A percentile compares a stretch with the other conserved stretches of the same genome.
Evolutionary conservation across 2,888 invertebrate genomes (phyloP).

Genomic region (Andrena minutula): DNA sequence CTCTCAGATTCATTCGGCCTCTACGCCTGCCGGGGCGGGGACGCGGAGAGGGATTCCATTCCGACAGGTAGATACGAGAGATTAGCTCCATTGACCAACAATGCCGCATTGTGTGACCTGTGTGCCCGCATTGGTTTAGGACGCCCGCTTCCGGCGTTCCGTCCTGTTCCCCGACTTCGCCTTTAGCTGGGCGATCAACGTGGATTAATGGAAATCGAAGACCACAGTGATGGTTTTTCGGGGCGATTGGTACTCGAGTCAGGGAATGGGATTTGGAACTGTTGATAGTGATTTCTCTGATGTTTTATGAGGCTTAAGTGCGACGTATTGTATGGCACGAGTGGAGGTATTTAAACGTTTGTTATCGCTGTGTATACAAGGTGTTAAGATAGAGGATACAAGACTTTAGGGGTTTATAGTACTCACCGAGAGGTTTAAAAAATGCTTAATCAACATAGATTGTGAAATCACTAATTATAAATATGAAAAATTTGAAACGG

Average conservation of each 20-base stretch:
- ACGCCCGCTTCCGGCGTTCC: slow-evolving; percentile 18
- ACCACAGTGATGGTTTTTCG: slow-evolving; percentile 8
- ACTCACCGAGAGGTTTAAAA: too few relatives aligned
- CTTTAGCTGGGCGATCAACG: slow-evolving; percentile 13
- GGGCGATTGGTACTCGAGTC: background rate
- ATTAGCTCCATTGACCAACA: slow-evolving; percentile 76
- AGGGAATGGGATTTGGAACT: background rate
- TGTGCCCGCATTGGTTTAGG: slow-evolving; percentile 50
- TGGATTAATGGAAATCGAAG: slow-evolving; percentile 46
- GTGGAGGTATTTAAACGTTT: too few relatives aligned
- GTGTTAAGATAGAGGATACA: too few relatives aligned
- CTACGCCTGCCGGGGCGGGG: slow-evolving; percentile 38
- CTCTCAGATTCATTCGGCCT: slow-evolving; percentile 14
- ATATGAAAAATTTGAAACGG: too few relatives aligned
- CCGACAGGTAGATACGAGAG: slow-evolving; percentile 61
- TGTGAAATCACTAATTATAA: too few relatives aligned
- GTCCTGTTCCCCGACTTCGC: slow-evolving; percentile 23
- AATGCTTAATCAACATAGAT: too few relatives aligned
- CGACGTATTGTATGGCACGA: background rate
- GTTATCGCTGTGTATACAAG: too few relatives aligned
- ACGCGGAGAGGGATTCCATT: slow-evolving; percentile 70
- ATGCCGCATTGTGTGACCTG: slow-evolving; percentile 66
- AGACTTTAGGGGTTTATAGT: too few relatives aligned
- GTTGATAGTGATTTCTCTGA: background rate
- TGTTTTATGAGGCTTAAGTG: background rate